A percentile compares a stretch with the other conserved stretches of the same genome.
phyloP scores from a whole-genome alignment of 2,113 vertebrate genomes.

The Conger conger region DNA sequence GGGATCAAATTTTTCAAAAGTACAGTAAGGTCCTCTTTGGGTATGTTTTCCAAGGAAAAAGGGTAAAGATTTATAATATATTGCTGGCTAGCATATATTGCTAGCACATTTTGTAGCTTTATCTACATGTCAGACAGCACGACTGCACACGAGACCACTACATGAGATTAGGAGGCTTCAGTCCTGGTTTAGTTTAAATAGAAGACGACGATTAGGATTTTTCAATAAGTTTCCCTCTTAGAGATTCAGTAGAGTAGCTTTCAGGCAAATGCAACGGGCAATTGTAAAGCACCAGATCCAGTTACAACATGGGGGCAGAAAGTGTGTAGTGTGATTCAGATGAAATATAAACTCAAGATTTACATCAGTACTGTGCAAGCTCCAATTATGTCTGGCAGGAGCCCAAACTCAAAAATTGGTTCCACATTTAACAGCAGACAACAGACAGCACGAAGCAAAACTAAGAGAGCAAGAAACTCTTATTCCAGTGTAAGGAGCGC shows the following conservation, averaged over 20 bases:
- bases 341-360: slow-evolving; percentile 45
- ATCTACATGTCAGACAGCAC: slow-evolving; percentile 27
- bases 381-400: slow-evolving; percentile 66
- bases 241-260: neutral
- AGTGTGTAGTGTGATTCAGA: slow-evolving; percentile 24
- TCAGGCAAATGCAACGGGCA: neutral
- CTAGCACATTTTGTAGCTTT: too few species aligned
- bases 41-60: too few species aligned
- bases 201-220: neutral
- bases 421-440: slow-evolving; percentile 77
- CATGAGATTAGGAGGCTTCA: neutral
- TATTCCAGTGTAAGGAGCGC: slow-evolving; percentile 56
- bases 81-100: too few species aligned
- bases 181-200: neutral
- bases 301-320: slow-evolving; percentile 3
- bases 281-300: slow-evolving; percentile 4
- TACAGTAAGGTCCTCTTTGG: too few species aligned
- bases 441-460: slow-evolving; percentile 65
- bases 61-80: too few species aligned
- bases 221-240: neutral
- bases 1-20: too few species aligned
- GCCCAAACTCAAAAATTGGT: slow-evolving; percentile 79
- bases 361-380: slow-evolving; percentile 55
- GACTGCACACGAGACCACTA: slow-evolving; percentile 34
- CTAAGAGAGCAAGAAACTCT: slow-evolving; percentile 32